These are phyloP conservation scores for Hystrix cristata DNA, from an alignment of 2,113 vertebrate genomes.

Conservation along the genomic window DNA sequence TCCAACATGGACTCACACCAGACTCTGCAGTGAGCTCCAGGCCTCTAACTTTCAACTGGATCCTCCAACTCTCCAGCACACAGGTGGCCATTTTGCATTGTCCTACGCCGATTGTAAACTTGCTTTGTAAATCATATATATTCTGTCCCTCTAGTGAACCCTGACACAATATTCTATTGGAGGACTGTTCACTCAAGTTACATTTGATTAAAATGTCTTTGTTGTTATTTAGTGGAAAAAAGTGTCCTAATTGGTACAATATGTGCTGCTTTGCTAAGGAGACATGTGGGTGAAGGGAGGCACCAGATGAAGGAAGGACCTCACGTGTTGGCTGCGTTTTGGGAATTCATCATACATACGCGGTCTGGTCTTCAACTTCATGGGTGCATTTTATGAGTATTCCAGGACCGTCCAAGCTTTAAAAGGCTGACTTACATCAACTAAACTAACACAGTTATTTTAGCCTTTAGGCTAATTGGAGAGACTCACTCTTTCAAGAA, in stretches of 20 bases:
- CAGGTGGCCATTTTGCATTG: not conserved
- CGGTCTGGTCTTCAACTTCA: not conserved
- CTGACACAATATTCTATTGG: not conserved
- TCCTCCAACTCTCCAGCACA: not conserved
- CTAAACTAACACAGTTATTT: not conserved
- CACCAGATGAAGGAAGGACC: not conserved
- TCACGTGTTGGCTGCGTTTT: not conserved
- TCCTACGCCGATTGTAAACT: not conserved
- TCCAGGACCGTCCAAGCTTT: not conserved
- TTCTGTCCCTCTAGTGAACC: not conserved
- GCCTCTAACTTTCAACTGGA: not conserved
- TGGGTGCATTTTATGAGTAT: not conserved
- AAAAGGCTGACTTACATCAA: not conserved
- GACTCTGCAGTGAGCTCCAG: not conserved
- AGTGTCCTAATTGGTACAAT: not conserved
- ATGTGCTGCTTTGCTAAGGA: not conserved
- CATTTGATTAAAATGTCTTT: not conserved
- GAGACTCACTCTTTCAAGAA: not conserved
- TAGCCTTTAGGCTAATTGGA: not conserved
- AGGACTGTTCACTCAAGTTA: not conserved
- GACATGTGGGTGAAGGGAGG: not conserved
- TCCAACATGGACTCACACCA: not conserved
- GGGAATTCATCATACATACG: not conserved
- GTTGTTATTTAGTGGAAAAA: not conserved
- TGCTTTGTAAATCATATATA: not conserved